These are phyloP conservation scores for Archegozetes longisetosus DNA, from an alignment of 1,140 invertebrate genomes.

Conservation along the genomic window DNA sequence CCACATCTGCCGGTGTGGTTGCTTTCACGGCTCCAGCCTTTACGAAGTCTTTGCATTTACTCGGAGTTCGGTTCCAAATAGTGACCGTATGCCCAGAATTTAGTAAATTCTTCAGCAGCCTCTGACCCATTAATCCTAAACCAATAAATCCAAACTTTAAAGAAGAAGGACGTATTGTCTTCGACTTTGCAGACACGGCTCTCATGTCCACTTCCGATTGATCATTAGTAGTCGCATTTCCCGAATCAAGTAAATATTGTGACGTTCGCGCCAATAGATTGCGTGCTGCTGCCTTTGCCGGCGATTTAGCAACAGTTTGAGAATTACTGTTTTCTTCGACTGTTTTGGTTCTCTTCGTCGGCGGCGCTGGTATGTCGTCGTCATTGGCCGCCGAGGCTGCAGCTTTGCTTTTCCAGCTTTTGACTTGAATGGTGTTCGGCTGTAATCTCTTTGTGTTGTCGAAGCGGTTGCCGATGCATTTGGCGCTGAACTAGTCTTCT, in stretches of 20 bases:
- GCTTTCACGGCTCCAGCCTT: constrained; percentile 53
- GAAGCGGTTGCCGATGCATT: neutral
- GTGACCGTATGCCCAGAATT: constrained; percentile 83
- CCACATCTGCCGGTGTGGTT: constrained; percentile 78
- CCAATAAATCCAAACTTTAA: constrained; percentile 88
- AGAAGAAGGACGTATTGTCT: constrained; percentile 67
- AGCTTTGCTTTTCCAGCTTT: neutral
- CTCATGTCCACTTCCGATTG: constrained; percentile 9
- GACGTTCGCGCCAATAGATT: constrained; percentile 11
- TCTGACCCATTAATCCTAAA: constrained; percentile 86
- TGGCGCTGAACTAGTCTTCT: neutral
- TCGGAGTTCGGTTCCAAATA: constrained; percentile 80
- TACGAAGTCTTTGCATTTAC: constrained; percentile 65
- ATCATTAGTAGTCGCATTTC: constrained; percentile 1
- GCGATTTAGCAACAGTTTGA: neutral
- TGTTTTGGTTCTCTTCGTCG: constrained; percentile 3
- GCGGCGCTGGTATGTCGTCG: neutral
- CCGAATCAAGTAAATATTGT: constrained; percentile 11
- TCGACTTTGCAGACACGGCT: constrained; percentile 39
- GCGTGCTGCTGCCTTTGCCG: constrained; percentile 1
- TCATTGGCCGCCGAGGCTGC: constrained; percentile 4
- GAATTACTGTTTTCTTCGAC: neutral
- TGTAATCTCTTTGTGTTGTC: constrained; percentile 16
- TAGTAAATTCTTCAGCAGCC: constrained; percentile 84
- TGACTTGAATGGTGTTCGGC: constrained; percentile 17